These are phyloP conservation scores for Apodemus sylvaticus DNA, from an alignment of 2,113 vertebrate species.

Conservation along the genomic window DNA sequence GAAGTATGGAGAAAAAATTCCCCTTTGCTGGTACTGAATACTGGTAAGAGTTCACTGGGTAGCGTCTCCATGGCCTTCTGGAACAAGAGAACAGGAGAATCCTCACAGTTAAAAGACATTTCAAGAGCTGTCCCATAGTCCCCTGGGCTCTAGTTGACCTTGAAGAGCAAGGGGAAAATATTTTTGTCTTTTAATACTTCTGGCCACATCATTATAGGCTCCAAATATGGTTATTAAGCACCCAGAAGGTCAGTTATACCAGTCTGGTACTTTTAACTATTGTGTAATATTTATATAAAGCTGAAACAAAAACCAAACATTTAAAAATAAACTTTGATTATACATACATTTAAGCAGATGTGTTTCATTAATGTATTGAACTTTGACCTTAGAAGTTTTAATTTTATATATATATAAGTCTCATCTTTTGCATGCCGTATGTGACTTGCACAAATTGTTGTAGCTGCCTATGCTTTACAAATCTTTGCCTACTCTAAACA, in stretches of 20 bases:
- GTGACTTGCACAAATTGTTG: neutral
- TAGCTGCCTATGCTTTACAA: neutral
- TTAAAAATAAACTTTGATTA: constrained; percentile 5
- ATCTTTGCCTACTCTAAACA: neutral
- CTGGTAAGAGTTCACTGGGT: neutral
- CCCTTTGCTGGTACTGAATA: neutral
- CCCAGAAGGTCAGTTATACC: neutral
- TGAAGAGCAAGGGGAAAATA: neutral
- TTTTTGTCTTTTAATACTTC: neutral
- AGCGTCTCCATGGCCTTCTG: neutral
- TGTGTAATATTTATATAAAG: neutral
- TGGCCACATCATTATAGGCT: neutral
- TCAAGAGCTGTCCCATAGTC: neutral
- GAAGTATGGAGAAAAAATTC: neutral
- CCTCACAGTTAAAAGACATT: neutral
- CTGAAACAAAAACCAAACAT: neutral
- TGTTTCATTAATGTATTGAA: neutral
- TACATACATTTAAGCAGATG: neutral
- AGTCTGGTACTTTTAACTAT: neutral
- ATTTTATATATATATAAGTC: neutral
- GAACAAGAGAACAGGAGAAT: neutral
- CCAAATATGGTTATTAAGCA: neutral
- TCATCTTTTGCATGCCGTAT: neutral
- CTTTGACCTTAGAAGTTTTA: neutral
- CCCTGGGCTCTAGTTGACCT: neutral